phyloP scores from a whole-genome alignment of 2,797 vertebrate genomes.

The Rhinoraja longicauda region DNA sequence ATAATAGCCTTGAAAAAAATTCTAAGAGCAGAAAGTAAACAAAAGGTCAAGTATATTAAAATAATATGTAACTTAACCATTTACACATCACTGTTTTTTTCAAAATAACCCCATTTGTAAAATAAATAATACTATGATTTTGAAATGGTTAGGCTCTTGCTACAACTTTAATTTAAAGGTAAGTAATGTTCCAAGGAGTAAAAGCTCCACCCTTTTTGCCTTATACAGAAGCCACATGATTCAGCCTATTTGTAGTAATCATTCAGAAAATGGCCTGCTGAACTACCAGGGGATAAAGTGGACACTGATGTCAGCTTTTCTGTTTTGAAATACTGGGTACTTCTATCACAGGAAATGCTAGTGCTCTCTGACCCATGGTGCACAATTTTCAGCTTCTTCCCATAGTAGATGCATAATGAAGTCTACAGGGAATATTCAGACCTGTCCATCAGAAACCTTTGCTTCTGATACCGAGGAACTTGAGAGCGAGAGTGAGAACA shows the following conservation, averaged over 20 bases:
- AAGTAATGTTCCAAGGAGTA: neutral
- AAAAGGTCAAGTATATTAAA: neutral
- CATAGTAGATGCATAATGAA: slow-evolving; percentile 57
- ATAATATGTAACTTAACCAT: neutral
- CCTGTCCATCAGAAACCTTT: slow-evolving; percentile 47
- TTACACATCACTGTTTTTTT: neutral
- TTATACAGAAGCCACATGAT: slow-evolving; percentile 54
- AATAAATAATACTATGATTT: slow-evolving; percentile 46
- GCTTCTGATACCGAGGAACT: slow-evolving; percentile 60
- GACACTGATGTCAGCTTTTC: slow-evolving; percentile 57
- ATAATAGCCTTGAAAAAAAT: neutral
- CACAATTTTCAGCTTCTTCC: slow-evolving; percentile 46
- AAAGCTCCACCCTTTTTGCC: slow-evolving; percentile 65
- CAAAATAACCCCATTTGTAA: slow-evolving; percentile 45
- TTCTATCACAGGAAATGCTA: slow-evolving; percentile 67
- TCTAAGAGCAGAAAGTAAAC: neutral
- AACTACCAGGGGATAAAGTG: slow-evolving; percentile 54
- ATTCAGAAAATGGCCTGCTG: slow-evolving; percentile 66
- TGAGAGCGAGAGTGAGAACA: slow-evolving; percentile 60
- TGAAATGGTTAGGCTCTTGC: neutral
- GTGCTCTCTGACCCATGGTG: slow-evolving; percentile 47
- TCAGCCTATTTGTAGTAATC: slow-evolving; percentile 69
- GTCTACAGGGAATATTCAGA: slow-evolving; percentile 53
- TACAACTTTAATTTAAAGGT: slow-evolving; percentile 39
- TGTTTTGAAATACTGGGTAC: slow-evolving; percentile 44